Evolutionary conservation across 1,140 invertebrate genomes (phyloP).

Genomic region (Macrotrachela quadricornifera): DNA sequence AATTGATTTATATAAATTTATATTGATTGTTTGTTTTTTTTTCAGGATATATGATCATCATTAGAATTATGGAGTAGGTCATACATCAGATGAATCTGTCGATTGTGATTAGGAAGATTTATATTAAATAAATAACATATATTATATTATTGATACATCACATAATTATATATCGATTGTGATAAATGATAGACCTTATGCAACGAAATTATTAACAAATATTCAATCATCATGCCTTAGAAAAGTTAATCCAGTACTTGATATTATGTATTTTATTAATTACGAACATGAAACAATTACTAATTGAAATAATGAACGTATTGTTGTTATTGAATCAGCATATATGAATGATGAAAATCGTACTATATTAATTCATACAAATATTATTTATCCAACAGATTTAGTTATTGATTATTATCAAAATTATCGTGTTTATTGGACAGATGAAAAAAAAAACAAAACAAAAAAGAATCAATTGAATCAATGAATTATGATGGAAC

Average conservation of each 20-base stretch:
- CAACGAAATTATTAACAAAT: conserved; percentile 3
- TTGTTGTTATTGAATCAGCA: conserved; percentile 48
- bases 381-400: conserved; percentile 59
- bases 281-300: not conserved
- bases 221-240: not conserved
- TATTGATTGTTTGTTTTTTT: no score
- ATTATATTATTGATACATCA: no score
- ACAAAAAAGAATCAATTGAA: conserved; percentile 81
- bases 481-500: conserved; percentile 58
- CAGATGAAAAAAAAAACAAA: conserved; percentile 72
- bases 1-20: no score
- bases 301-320: conserved; percentile 3
- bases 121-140: no score
- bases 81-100: no score
- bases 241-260: not conserved
- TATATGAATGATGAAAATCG: conserved; percentile 87
- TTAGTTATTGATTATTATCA: conserved; percentile 61
- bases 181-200: not conserved
- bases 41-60: no score
- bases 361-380: conserved; percentile 50
- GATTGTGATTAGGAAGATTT: no score
- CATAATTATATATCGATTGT: not conserved
- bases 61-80: no score
- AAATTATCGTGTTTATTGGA: conserved; percentile 75
- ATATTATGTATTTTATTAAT: not conserved